These are phyloP conservation scores for Syngnathus typhle DNA, from an alignment of 2,113 vertebrate species.

Conservation along the genomic window DNA sequence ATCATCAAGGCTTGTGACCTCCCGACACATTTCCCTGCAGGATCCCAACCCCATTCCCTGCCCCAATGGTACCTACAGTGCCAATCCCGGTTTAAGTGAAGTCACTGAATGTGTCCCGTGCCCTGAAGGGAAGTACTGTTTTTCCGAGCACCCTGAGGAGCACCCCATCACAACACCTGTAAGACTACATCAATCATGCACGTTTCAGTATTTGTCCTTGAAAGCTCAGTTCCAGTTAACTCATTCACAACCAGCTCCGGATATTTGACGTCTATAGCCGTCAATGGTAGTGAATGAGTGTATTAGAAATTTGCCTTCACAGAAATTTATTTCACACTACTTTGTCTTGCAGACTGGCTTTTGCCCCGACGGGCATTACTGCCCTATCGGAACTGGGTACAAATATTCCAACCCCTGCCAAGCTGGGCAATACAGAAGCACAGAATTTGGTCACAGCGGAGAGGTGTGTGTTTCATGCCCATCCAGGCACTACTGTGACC, in stretches of 20 bases:
- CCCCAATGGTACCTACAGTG: conserved; percentile 79
- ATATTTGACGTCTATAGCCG: too few species aligned
- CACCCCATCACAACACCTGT: conserved; percentile 75
- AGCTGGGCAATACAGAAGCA: conserved; percentile 74
- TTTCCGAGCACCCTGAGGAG: conserved; percentile 57
- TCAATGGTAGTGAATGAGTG: too few species aligned
- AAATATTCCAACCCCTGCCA: conserved; percentile 77
- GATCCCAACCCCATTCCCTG: conserved; percentile 74
- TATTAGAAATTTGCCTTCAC: too few species aligned
- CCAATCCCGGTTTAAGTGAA: conserved; percentile 69
- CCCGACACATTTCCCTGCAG: conserved; percentile 45
- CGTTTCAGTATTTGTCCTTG: not conserved
- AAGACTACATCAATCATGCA: conserved; percentile 34
- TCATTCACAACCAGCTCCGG: too few species aligned
- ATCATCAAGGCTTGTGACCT: not conserved
- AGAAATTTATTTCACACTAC: too few species aligned
- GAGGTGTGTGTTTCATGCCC: conserved; percentile 70
- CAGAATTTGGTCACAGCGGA: conserved; percentile 59
- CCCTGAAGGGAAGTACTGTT: conserved; percentile 79
- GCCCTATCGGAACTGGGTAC: conserved; percentile 77
- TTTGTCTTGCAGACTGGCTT: conserved; percentile 70
- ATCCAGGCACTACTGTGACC: conserved; percentile 73
- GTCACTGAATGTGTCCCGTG: conserved; percentile 71
- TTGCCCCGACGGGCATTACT: conserved; percentile 79
- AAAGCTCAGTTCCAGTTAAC: too few species aligned